phyloP scores from a whole-genome alignment of 2,888 invertebrate genomes.

The Conistra vaccinii region DNA sequence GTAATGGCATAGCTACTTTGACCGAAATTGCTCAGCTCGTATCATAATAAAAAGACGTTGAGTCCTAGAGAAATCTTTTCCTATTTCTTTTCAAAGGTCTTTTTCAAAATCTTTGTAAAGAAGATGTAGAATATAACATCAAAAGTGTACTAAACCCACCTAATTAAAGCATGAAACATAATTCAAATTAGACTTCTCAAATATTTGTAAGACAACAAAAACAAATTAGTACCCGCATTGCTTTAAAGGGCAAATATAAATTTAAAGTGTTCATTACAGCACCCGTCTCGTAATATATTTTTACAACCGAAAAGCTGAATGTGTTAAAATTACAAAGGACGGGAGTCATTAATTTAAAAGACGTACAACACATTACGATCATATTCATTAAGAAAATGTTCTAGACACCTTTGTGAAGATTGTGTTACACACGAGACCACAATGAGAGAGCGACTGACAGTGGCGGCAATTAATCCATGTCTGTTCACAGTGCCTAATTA shows the following conservation, averaged over 20 bases:
- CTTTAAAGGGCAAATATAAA: conserved; percentile 66
- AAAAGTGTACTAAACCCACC: conserved; percentile 10
- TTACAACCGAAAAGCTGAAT: conserved; percentile 68
- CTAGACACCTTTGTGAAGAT: conserved; percentile 83
- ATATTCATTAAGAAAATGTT: conserved; percentile 86
- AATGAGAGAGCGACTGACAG: conserved; percentile 77
- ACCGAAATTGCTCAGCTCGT: conserved; percentile 45
- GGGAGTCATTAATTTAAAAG: conserved; percentile 76
- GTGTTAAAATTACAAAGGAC: conserved; percentile 77
- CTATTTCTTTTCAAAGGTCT: not conserved
- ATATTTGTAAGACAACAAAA: conserved; percentile 60
- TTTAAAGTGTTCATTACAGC: conserved; percentile 70
- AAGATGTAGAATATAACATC: conserved; percentile 4
- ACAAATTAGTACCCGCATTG: conserved; percentile 69
- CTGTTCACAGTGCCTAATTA: conserved; percentile 86
- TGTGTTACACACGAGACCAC: conserved; percentile 77
- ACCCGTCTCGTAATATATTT: conserved; percentile 66
- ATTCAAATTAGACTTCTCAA: conserved; percentile 40
- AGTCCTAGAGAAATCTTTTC: conserved; percentile 19
- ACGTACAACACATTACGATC: conserved; percentile 77
- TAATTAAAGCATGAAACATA: conserved; percentile 30
- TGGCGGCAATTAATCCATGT: conserved; percentile 87
- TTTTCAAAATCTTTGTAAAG: not conserved
- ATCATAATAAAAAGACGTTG: conserved; percentile 31
- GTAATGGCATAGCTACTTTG: conserved; percentile 58